Evolutionary conservation across 2,888 invertebrate species (phyloP).

Genomic region (Ischnus inquisitorius): DNA sequence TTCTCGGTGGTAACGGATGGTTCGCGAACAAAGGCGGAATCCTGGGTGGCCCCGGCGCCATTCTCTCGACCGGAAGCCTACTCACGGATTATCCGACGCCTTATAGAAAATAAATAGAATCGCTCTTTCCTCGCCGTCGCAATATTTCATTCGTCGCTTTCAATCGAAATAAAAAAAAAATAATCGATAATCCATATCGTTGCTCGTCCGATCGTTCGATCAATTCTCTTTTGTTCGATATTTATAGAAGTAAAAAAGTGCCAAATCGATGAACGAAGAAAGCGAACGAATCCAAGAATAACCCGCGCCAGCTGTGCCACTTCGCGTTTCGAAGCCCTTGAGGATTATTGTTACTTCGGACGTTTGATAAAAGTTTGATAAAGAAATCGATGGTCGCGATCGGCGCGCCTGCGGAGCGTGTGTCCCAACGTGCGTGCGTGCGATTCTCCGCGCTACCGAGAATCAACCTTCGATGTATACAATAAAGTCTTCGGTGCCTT

Average conservation of each 20-base stretch:
- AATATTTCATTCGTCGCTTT: background rate
- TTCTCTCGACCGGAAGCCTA: conserved; percentile 80
- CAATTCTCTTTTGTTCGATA: background rate
- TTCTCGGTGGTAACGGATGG: conserved; percentile 81
- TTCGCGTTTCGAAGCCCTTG: background rate
- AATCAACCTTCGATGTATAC: conserved; percentile 27
- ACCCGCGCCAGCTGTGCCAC: background rate
- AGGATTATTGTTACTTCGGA: conserved; percentile 1
- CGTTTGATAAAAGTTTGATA: conserved; percentile 13
- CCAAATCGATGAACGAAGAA: background rate
- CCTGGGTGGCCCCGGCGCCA: conserved; percentile 80
- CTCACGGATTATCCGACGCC: conserved; percentile 81
- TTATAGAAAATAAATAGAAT: conserved; percentile 74
- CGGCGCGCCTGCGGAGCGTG: background rate
- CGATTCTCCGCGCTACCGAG: background rate
- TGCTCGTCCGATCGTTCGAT: background rate
- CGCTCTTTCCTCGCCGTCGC: background rate
- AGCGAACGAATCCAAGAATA: conserved; percentile 16
- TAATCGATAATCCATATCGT: background rate
- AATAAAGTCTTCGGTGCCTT: conserved; percentile 21
- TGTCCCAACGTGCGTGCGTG: conserved; percentile 33
- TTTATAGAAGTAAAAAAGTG: background rate
- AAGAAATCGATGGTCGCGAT: background rate
- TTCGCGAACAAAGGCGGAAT: conserved; percentile 81
- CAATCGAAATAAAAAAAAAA: background rate